Conservation (phyloP, 2,888 invertebrate species). For the Apoderus coryli region DNA sequence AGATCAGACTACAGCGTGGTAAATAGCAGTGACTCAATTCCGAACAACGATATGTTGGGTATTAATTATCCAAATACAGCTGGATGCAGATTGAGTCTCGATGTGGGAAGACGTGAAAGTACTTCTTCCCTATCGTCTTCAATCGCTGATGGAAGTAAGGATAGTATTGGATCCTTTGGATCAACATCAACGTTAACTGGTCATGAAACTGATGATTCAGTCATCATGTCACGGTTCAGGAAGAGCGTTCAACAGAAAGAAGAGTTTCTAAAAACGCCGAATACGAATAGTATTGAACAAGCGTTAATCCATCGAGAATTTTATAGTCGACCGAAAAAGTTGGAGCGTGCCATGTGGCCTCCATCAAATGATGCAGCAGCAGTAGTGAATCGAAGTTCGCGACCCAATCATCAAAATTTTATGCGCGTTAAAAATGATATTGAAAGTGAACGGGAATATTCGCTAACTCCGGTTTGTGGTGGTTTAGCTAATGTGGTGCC, state of each 20-base stretch:
- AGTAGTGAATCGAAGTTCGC: slow-evolving; percentile 23
- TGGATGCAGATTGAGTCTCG: slow-evolving; percentile 34
- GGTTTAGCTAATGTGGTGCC: slow-evolving; percentile 15
- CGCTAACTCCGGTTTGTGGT: too few species aligned
- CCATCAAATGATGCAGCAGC: slow-evolving; percentile 31
- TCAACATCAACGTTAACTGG: slow-evolving; percentile 53
- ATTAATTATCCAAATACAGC: slow-evolving; percentile 24
- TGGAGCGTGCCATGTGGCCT: slow-evolving; percentile 57
- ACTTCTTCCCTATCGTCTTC: slow-evolving; percentile 47
- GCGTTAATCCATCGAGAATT: slow-evolving; percentile 48
- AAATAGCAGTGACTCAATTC: slow-evolving; percentile 14
- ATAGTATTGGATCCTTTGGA: slow-evolving; percentile 53
- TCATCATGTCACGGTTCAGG: slow-evolving; percentile 56
- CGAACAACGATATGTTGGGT: slow-evolving; percentile 10
- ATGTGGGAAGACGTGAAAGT: slow-evolving; percentile 41
- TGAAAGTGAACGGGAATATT: slow-evolving; percentile 31
- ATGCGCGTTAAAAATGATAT: slow-evolving; percentile 34
- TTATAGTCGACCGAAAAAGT: slow-evolving; percentile 64
- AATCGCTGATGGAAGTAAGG: slow-evolving; percentile 47
- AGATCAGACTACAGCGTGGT: too few species aligned
- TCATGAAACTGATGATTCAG: slow-evolving; percentile 53
- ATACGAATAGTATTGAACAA: slow-evolving; percentile 22
- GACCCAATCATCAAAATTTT: slow-evolving; percentile 33
- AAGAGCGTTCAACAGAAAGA: slow-evolving; percentile 83
- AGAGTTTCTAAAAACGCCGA: slow-evolving; percentile 68